Evolutionary conservation across 53 echinoderm and acorn worm genomes (phyloP).

Genomic region (Patiria pectinifera): DNA sequence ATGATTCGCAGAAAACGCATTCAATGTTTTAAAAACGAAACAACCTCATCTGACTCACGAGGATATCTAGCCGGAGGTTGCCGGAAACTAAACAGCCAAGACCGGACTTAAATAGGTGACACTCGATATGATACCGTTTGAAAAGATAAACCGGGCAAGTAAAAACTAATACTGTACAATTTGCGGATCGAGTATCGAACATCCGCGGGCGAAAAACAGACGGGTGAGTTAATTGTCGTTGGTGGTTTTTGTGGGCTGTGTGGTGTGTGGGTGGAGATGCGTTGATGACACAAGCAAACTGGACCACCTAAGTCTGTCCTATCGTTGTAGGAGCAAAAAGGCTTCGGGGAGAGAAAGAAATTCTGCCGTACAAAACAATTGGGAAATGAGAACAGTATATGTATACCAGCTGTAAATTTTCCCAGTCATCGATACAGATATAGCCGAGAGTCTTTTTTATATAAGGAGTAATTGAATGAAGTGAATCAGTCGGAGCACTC

Average conservation of each 20-base stretch:
- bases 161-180: constrained; percentile 27
- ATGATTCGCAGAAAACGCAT: background rate
- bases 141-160: background rate
- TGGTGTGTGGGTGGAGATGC: background rate
- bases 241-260: background rate
- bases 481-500: constrained; percentile 34
- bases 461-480: constrained; percentile 50
- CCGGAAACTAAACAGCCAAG: background rate
- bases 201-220: background rate
- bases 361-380: background rate
- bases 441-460: constrained; percentile 23
- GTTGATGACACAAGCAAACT: background rate
- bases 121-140: background rate
- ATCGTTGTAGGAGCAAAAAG: background rate
- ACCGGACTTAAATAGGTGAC: background rate
- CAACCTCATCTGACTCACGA: background rate
- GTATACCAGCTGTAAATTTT: background rate
- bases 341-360: background rate
- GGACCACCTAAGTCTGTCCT: background rate
- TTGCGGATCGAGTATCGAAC: constrained; percentile 21
- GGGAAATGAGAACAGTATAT: background rate
- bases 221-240: constrained; percentile 23
- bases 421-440: constrained; percentile 6
- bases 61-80: background rate
- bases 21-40: background rate